Base-by-base conservation (phyloP, 1,140 invertebrate genomes). In the Drosophila ohnishii region DNA sequence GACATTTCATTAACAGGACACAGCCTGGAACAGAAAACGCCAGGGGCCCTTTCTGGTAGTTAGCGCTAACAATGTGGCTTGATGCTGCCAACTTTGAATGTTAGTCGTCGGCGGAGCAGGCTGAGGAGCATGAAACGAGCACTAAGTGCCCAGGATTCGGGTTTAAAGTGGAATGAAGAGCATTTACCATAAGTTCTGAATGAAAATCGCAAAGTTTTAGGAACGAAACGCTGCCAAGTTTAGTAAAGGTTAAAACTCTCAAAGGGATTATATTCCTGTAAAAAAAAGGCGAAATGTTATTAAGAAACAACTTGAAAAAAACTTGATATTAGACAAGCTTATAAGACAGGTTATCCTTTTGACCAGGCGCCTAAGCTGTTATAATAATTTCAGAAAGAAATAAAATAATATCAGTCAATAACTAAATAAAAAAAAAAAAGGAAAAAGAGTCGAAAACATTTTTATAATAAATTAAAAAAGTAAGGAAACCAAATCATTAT, bases 1-100 rank as follows among this genome's bases (percentile, higher is more conserved):
- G 37, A 67, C 73, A 86, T 82, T 86, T 87, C 71, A 83, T 87
- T 82, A 86, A 86, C 70, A 73, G 74, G 83, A 62, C 82, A 78
- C 72, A 64, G 80, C 56, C 69, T 78, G 70, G 25, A 62, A 78
- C 78, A 47, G 48, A 63, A 48, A 87, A 55, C 30, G 71, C 79
- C 70, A 35, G 16, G 47, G 50, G 83, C 63, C 47, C 64, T 69
- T 71, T 58, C 39, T 71, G 57, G 58, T 87, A 79, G 78, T 75
- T 76, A 69, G 65, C 73, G 59, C 50, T 80, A 85, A 85, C 80
- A 85, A 85, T 79, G 71, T 82, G 70, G 70, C 66, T 67, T 62
- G 50, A 60, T 81, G 56, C 35, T 59, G 40, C 47, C 66, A 71
- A 73, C 44, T 69, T 78, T 80, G 53, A 55, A 63, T 63, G 45